Evolutionary conservation across 2,113 vertebrate genomes (phyloP).

Genomic region (Burhinus bistriatus): DNA sequence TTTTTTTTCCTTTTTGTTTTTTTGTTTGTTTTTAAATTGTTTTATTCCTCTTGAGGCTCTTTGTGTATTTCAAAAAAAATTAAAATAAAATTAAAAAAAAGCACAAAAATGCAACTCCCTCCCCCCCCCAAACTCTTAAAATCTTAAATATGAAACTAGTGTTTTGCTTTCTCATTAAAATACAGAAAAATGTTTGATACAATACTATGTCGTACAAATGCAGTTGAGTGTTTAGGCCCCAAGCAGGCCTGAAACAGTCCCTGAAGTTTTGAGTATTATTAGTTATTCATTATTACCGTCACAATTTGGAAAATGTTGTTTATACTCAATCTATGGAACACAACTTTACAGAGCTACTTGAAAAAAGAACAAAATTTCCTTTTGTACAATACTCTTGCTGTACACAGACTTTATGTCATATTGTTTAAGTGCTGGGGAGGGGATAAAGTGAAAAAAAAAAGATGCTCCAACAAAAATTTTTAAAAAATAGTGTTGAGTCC

Average conservation of each 20-base stretch:
- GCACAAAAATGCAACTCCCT: constrained; percentile 42
- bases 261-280: constrained; percentile 92
- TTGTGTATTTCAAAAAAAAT: constrained; percentile 67
- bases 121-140: constrained; percentile 74
- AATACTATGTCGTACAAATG: constrained; percentile 94
- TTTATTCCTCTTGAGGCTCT: constrained; percentile 81
- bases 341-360: constrained; percentile 69
- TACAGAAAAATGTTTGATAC: constrained; percentile 93
- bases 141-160: constrained; percentile 98
- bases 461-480: background rate
- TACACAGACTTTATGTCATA: constrained; percentile 88
- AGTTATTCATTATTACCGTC: constrained; percentile 81
- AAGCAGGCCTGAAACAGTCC: constrained; percentile 85
- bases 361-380: constrained; percentile 50
- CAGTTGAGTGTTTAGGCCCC: constrained; percentile 84
- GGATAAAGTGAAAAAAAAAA: background rate
- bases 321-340: constrained; percentile 72
- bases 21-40: constrained; percentile 35
- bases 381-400: constrained; percentile 83
- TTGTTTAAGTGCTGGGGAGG: constrained; percentile 84
- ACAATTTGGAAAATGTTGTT: constrained; percentile 83
- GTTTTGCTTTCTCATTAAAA: constrained; percentile 96
- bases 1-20: background rate
- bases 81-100: constrained; percentile 76
- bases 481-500: background rate